Percentiles rank a stretch among this genome's conserved stretches.
Conservation (phyloP, 2,113 vertebrate species). For the Sarotherodon lohbergeri region DNA sequence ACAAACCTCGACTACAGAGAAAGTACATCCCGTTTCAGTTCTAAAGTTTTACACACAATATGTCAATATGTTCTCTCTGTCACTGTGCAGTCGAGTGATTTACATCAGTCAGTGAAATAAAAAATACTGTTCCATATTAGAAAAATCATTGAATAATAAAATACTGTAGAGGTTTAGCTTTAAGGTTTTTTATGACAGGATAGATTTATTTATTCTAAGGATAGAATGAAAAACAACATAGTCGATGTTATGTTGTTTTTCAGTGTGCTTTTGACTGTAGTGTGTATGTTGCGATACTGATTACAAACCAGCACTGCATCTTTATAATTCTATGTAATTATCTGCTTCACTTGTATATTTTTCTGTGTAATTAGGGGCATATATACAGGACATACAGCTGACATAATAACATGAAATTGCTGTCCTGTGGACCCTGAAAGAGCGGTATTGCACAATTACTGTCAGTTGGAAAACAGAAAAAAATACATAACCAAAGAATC, state of each 20-base stretch:
- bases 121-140: fast-evolving
- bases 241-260: neutral
- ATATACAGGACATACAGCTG: neutral
- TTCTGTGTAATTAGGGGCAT: neutral
- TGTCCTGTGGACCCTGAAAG: neutral
- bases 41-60: neutral
- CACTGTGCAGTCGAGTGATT: neutral
- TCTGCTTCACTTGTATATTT: neutral
- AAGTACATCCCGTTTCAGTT: neutral
- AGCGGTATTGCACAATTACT: neutral
- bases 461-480: neutral
- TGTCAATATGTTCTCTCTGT: neutral
- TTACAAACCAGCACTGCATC: neutral
- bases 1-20: neutral
- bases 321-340: neutral
- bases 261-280: neutral
- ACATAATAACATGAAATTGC: neutral
- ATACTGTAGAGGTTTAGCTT: neutral
- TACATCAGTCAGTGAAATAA: neutral
- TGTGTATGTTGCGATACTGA: neutral
- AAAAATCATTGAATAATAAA: neutral
- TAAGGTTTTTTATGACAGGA: neutral
- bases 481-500: neutral
- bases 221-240: neutral
- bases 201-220: neutral